phyloP scores from a whole-genome alignment of 2,113 vertebrate genomes.

The Formicarius rufipectus region DNA sequence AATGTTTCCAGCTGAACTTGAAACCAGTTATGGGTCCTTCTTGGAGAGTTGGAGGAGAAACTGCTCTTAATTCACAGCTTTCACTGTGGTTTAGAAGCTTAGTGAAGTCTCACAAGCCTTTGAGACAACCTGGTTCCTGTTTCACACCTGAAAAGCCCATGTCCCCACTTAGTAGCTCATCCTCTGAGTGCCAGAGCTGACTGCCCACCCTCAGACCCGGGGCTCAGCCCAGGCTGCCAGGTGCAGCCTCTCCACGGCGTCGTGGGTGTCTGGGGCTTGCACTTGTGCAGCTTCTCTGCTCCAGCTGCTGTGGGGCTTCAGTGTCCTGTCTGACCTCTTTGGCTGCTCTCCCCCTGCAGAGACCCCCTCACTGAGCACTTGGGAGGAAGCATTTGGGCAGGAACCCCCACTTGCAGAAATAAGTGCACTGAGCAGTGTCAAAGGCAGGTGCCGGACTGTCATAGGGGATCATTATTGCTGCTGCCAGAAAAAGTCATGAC shows the following conservation, averaged over 20 bases:
- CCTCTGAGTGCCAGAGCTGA: rapidly evolving
- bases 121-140: background rate
- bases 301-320: rapidly evolving
- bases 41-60: background rate
- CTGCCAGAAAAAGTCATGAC: background rate
- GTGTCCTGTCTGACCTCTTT: background rate
- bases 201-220: rapidly evolving
- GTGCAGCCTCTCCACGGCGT: rapidly evolving
- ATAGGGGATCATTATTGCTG: rapidly evolving
- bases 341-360: rapidly evolving
- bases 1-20: background rate
- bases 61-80: background rate
- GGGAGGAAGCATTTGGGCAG: background rate
- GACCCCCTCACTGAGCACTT: background rate
- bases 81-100: background rate
- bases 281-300: background rate
- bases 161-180: background rate
- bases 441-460: background rate
- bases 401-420: background rate
- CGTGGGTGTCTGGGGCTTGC: background rate
- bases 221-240: background rate
- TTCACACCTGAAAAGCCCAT: background rate
- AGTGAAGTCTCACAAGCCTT: background rate
- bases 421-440: background rate
- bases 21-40: background rate